Base-by-base conservation (phyloP, 2,113 vertebrate species). In the Ailuropoda melanoleuca region DNA sequence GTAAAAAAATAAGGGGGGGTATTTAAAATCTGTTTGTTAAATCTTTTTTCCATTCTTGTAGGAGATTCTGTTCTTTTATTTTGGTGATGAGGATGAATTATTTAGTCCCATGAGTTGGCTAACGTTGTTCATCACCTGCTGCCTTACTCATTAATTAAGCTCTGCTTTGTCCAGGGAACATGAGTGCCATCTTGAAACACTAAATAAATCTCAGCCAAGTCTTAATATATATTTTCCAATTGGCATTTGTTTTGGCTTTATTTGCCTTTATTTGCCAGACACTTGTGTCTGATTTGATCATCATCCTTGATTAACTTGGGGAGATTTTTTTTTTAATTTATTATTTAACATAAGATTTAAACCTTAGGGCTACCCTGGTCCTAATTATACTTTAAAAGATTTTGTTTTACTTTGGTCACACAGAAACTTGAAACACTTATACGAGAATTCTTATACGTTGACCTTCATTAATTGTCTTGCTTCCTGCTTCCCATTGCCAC, bases 231-330 rank as follows among this genome's bases (percentile, higher is more conserved):
- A 13, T 62, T 83, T 91, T 62, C 31, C 56, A 92, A 0, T 78
- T 78, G 86, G 81, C 23, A 43, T 87, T 88, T 66, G 46, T 72
- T 96, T 95, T 80, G 92, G 75, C 82, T 92, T 93, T 92, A 29
- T 92, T 43, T 43, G 43, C 43, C 43, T 43, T 43, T 43, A 43
- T 43, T 43, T 43, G 43, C 43, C 43, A 43, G 53, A 95, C 19
- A 78, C 68, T 80, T 72, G 23, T 48, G 53, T 72, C n/a, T 84
- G 64, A 75, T 75, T 75, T 62, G 53, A 37, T 91, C 81, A 43
- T 88, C n/a, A 81, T 95, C 23, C 37, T 58, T 43, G 12, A 93
- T 64, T 92, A 95, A 50, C 46, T 70, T 90, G 43, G 29, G 50
- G 68, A 64, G 50, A n/a, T 60, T 29, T 96, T 93, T 75, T 46